phyloP scores from a whole-genome alignment of 2,797 vertebrate genomes.

The Melanotaenia parkinsoni region DNA sequence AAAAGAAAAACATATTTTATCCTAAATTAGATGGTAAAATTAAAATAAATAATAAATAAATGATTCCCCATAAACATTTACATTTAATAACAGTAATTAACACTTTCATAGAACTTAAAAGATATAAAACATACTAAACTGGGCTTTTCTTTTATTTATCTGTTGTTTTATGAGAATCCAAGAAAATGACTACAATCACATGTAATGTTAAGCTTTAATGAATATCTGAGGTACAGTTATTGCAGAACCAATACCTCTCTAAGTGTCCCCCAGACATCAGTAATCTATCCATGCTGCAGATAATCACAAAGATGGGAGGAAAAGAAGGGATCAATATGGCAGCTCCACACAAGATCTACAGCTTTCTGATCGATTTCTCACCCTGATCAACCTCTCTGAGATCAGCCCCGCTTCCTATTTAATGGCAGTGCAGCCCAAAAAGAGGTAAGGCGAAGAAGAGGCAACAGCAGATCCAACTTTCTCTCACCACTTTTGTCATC shows the following conservation, averaged over 20 bases:
- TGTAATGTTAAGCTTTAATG: slow-evolving; percentile 19
- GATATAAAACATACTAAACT: neutral
- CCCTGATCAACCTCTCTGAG: slow-evolving; percentile 74
- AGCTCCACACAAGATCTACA: slow-evolving; percentile 79
- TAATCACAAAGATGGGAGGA: slow-evolving; percentile 78
- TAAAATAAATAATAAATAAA: neutral
- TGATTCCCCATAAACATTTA: neutral
- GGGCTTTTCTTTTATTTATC: neutral
- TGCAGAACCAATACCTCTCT: slow-evolving; percentile 47
- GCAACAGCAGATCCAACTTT: slow-evolving; percentile 27
- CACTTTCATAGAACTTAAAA: neutral
- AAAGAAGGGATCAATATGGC: slow-evolving; percentile 75
- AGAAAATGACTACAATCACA: slow-evolving; percentile 8
- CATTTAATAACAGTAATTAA: neutral
- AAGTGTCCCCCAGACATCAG: slow-evolving; percentile 66
- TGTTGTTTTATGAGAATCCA: neutral
- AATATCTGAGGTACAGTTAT: slow-evolving; percentile 39
- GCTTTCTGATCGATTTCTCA: slow-evolving; percentile 78
- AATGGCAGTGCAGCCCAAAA: slow-evolving; percentile 25
- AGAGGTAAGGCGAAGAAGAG: slow-evolving; percentile 27
- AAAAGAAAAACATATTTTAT: neutral
- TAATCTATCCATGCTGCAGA: slow-evolving; percentile 73
- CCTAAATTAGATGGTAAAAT: neutral
- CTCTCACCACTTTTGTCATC: slow-evolving; percentile 28
- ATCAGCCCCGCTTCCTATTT: slow-evolving; percentile 66